These are phyloP conservation scores for Stomatorhinus ivindoensis DNA, from an alignment of 2,113 vertebrate species.

Conservation along the genomic window DNA sequence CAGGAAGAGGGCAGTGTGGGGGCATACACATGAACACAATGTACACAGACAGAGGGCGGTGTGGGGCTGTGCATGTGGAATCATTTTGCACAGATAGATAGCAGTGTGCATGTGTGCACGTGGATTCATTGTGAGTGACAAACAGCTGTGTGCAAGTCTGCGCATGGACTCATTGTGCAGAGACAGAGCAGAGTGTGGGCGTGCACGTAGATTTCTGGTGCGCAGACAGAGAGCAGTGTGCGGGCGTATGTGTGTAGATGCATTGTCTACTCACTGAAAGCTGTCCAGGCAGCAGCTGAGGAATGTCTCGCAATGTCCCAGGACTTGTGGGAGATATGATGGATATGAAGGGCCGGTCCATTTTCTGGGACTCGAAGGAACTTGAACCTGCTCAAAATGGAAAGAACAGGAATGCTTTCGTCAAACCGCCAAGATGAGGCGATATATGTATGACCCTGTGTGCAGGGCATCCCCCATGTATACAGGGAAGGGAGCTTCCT, in stretches of 20 bases:
- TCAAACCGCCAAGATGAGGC: neutral
- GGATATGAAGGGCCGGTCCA: conserved; percentile 97
- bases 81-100: neutral
- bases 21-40: neutral
- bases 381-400: conserved; percentile 76
- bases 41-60: neutral
- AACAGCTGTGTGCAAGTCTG: neutral
- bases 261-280: conserved; percentile 76
- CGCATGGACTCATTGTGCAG: neutral
- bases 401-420: conserved; percentile 23
- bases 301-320: conserved; percentile 82
- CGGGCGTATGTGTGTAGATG: neutral
- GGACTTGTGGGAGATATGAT: conserved; percentile 97
- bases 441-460: neutral
- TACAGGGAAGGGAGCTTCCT: neutral
- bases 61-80: neutral
- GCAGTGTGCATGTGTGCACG: neutral
- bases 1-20: neutral
- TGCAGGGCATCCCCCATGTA: neutral
- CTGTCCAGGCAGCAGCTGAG: conserved; percentile 86
- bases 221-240: neutral
- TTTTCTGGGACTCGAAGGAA: conserved; percentile 98
- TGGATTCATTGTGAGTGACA: neutral
- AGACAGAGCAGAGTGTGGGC: neutral
- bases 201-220: neutral